Conservation (phyloP, 2,113 vertebrate species). For the Pantherophis guttatus region DNA sequence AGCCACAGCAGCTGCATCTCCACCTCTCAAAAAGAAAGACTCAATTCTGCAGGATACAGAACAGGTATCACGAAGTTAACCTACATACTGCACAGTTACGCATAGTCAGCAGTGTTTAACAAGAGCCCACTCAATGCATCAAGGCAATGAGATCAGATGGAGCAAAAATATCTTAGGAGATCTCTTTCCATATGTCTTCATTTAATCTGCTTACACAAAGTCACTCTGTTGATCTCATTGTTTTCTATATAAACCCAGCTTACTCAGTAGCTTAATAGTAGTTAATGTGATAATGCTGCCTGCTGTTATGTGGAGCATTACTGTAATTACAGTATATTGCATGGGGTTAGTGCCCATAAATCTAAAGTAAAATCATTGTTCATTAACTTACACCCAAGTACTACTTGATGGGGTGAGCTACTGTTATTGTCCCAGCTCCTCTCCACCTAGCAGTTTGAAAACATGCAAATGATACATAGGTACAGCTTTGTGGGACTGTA, state of each 20-base stretch:
- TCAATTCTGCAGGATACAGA: background rate
- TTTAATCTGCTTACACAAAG: background rate
- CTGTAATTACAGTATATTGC: conserved; percentile 43
- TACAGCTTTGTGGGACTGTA: background rate
- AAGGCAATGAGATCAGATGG: background rate
- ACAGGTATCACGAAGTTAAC: background rate
- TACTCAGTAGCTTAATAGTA: conserved; percentile 29
- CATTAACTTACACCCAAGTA: background rate
- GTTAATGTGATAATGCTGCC: conserved; percentile 16
- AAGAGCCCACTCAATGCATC: too few species aligned
- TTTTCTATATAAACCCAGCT: background rate
- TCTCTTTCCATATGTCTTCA: background rate
- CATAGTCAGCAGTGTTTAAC: background rate
- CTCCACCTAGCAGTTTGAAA: background rate
- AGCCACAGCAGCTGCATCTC: background rate
- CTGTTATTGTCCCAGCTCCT: background rate
- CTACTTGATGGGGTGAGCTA: background rate
- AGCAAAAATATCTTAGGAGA: background rate
- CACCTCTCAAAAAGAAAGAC: background rate
- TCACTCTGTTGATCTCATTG: background rate
- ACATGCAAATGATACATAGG: background rate
- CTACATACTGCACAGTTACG: background rate
- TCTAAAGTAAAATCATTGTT: conserved; percentile 37
- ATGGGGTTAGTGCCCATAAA: conserved; percentile 49
- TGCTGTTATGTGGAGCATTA: conserved; percentile 40